Percentiles rank a stretch among this genome's conserved stretches.
Conservation (phyloP, 2,888 invertebrate genomes). For the Eurytoma californica region DNA sequence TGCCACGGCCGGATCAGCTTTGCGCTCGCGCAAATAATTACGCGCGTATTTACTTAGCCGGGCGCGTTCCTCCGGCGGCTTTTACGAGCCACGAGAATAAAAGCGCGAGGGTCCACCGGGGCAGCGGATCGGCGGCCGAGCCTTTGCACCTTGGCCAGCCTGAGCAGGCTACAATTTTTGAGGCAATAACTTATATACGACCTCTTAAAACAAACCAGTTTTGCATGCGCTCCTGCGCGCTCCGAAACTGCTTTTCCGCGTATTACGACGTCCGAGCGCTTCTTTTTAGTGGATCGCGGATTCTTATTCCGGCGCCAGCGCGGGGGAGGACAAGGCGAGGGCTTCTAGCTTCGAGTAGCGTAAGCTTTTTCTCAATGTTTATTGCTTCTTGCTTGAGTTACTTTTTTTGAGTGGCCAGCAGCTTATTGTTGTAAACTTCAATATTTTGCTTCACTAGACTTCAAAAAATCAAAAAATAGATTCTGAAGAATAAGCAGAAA, state of each 20-base stretch:
- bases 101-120: constrained; percentile 39
- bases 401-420: too few species aligned
- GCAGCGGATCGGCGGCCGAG: not conserved
- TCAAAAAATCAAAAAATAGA: too few species aligned
- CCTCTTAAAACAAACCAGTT: constrained; percentile 54
- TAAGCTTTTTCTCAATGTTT: too few species aligned
- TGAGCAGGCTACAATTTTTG: constrained; percentile 45
- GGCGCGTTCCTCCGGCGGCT: constrained; percentile 1
- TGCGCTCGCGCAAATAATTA: constrained; percentile 38
- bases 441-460: not conserved
- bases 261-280: constrained; percentile 28
- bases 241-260: constrained; percentile 47
- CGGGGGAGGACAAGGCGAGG: too few species aligned
- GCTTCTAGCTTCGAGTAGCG: too few species aligned
- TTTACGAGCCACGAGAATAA: constrained; percentile 21
- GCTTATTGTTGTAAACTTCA: too few species aligned
- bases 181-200: constrained; percentile 51
- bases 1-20: not conserved
- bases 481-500: too few species aligned
- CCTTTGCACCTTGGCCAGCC: constrained; percentile 36
- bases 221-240: constrained; percentile 15
- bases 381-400: not conserved
- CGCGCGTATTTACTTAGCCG: constrained; percentile 40
- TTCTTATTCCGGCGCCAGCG: not conserved
- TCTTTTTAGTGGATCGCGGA: constrained; percentile 31